Base-by-base conservation (phyloP, 2,888 invertebrate genomes). In the Epirrita christyi region DNA sequence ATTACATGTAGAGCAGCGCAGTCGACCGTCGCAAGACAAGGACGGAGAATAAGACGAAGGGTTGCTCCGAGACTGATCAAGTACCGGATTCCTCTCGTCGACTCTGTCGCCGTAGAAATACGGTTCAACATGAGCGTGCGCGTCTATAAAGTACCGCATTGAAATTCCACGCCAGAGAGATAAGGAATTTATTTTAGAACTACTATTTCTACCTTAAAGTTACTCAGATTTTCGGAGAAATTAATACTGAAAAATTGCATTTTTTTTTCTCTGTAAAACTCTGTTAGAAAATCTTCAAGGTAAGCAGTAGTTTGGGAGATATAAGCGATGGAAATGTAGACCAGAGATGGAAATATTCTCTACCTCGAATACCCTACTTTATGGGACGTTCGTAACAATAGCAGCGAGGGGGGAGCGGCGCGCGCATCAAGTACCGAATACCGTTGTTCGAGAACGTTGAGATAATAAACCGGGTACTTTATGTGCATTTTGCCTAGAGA, bases 41-140 rank as follows among this genome's bases (percentile, higher is more conserved):
- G 92, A 92, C 78, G 81, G 91, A 86, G 89, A 90, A 92, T 89
- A 92, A 92, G 92, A 92, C 92, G 92, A 92, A 92, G 92, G 92
- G 92, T 92, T 92, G 92, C 90, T 91, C 84, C 71, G 92, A 92
- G 92, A 92, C 92, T 80, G 73, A 76, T 62, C 80, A 88, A 89
- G 92, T 81, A 88, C 69, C 68, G 80, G 75, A 80, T 88, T 90
- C 81, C 80, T 71, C 67, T 64, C 63, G 66, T 53, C 75, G 53
- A 59, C 67, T 63, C 69, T 66, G 70, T 69, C 70, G 68, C 67
- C 41, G 57, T 64, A 72, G 73, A 81, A 87, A 88, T 80, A 74
- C 82, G 62, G 72, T 86, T 68, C 86, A 80, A 83, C 80, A 87
- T 92, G 75, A 77, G 68, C 88, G 83, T 68, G 85, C 85, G 75